Percentiles rank a stretch among this genome's conserved stretches.
phyloP scores from a whole-genome alignment of 2,888 invertebrate species.

The Adelognathus sp. region DNA sequence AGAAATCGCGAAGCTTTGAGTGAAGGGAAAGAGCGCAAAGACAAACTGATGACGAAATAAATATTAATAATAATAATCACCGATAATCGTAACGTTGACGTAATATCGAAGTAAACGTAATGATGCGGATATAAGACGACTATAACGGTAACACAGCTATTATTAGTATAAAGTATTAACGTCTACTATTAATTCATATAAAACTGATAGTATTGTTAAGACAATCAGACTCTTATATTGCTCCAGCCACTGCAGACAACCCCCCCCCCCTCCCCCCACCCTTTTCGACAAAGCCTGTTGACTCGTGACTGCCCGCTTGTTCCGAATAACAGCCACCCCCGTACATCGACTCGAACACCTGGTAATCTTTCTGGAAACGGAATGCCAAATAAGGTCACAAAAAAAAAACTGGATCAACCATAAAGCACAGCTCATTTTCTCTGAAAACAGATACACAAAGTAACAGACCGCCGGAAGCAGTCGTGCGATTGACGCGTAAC shows the following conservation, averaged over 20 bases:
- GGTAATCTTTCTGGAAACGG: background rate
- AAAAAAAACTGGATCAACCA: background rate
- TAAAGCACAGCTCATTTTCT: conserved; percentile 1
- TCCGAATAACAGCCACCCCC: background rate
- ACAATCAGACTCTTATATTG: conserved; percentile 79
- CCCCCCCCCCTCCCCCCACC: conserved; percentile 56
- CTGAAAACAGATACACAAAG: conserved; percentile 5
- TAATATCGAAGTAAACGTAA: conserved; percentile 64
- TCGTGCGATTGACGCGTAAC: conserved; percentile 23
- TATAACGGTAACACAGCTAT: conserved; percentile 55
- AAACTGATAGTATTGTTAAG: conserved; percentile 79
- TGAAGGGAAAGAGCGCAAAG: conserved; percentile 44
- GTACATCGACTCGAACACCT: conserved; percentile 4
- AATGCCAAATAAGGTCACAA: background rate
- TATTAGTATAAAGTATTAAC: conserved; percentile 56
- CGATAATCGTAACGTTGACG: conserved; percentile 51
- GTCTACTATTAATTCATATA: conserved; percentile 60
- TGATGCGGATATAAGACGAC: conserved; percentile 39
- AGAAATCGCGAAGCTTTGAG: conserved; percentile 20
- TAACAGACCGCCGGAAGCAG: conserved; percentile 5
- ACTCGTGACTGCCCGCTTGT: conserved; percentile 30
- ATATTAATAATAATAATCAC: conserved; percentile 53
- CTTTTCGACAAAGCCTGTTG: conserved; percentile 13
- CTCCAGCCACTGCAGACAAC: conserved; percentile 75
- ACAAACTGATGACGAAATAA: conserved; percentile 61